Percentiles rank a stretch among this genome's conserved stretches.
Conservation (phyloP, 2,113 vertebrate genomes). For the Colistium nudipinnis region DNA sequence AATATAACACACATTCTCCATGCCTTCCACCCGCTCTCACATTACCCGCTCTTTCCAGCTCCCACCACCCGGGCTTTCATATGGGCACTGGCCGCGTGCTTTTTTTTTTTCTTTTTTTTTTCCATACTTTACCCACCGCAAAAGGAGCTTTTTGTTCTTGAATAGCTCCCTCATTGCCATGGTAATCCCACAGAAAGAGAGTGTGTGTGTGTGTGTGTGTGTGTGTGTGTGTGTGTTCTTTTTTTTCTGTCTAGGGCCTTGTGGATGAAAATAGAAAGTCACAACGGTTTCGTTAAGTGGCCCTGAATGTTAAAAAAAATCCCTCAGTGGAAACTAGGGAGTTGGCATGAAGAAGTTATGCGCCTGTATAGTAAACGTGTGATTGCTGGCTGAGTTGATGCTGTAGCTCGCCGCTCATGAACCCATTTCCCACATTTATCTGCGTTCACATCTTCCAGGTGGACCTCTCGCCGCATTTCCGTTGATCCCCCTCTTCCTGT, state of each 20-base stretch:
- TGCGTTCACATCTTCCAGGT: slow-evolving; percentile 25
- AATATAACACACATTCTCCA: slow-evolving; percentile 77
- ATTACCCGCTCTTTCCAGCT: slow-evolving; percentile 77
- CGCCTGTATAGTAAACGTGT: background rate
- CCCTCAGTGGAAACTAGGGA: slow-evolving; percentile 23
- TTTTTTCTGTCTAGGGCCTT: slow-evolving; percentile 70
- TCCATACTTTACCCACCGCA: slow-evolving; percentile 72
- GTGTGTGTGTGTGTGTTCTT: no score
- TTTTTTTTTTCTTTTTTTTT: no score
- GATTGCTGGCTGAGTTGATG: background rate
- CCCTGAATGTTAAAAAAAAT: slow-evolving; percentile 55
- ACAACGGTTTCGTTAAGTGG: slow-evolving; percentile 60
- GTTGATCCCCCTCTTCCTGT: slow-evolving; percentile 48
- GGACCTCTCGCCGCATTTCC: slow-evolving; percentile 31
- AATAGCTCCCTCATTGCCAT: slow-evolving; percentile 77
- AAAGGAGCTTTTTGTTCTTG: slow-evolving; percentile 76
- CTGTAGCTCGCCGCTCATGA: background rate
- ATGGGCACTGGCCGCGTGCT: slow-evolving; percentile 64
- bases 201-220: no score
- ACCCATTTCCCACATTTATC: slow-evolving; percentile 1
- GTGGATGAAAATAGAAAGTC: slow-evolving; percentile 73
- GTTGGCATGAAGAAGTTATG: slow-evolving; percentile 3
- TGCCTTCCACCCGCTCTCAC: slow-evolving; percentile 72
- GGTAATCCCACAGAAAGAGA: slow-evolving; percentile 74
- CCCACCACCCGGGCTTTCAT: slow-evolving; percentile 66